Conservation (phyloP, 2,888 invertebrate genomes). For the Leptopilina drosophilae region DNA sequence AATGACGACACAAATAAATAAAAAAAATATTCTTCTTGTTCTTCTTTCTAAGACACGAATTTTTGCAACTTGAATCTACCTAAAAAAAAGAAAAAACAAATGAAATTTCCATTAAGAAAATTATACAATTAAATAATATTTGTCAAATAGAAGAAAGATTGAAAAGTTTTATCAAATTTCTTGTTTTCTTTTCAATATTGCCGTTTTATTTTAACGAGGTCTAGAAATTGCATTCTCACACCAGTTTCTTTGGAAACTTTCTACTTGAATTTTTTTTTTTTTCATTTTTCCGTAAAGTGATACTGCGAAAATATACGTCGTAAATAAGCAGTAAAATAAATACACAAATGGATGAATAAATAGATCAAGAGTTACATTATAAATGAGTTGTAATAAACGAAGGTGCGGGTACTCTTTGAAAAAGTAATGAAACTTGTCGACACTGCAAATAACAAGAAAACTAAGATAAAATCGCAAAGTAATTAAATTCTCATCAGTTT, state of each 20-base stretch:
- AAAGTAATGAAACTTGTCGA: constrained; percentile 58
- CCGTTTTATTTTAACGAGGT: constrained; percentile 20
- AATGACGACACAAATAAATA: background rate
- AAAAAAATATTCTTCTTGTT: too few species aligned
- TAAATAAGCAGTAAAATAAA: constrained; percentile 11
- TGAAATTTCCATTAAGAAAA: too few species aligned
- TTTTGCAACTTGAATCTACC: too few species aligned
- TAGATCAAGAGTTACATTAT: constrained; percentile 19
- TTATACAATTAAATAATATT: too few species aligned
- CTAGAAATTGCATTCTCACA: constrained; percentile 31
- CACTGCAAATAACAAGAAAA: constrained; percentile 59
- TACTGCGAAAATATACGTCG: background rate
- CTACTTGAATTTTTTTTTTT: background rate
- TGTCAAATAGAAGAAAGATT: background rate
- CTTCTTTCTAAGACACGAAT: too few species aligned
- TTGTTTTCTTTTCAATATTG: background rate
- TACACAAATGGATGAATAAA: constrained; percentile 37
- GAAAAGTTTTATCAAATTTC: background rate
- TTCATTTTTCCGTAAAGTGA: background rate
- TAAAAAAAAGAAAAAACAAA: too few species aligned
- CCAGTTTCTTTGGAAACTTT: constrained; percentile 4
- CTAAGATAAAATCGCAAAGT: constrained; percentile 64
- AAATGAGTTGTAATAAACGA: constrained; percentile 32
- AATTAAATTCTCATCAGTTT: constrained; percentile 68
- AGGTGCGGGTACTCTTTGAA: constrained; percentile 34